Percentiles rank a stretch among this genome's conserved stretches.
Conservation (phyloP, 2,888 invertebrate species). For the Mythimna albipuncta region DNA sequence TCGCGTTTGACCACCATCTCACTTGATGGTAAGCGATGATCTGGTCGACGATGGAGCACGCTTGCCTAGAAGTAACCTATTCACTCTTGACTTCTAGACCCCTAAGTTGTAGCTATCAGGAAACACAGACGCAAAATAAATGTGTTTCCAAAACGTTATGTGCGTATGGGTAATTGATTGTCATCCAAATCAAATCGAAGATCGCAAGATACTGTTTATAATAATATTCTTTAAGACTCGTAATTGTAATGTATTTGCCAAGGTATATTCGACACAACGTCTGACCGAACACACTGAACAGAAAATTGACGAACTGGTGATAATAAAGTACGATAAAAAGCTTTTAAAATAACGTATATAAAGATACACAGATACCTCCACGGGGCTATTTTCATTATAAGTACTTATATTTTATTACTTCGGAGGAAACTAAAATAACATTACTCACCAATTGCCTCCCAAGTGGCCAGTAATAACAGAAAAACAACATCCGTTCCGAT, state of each 20-base stretch:
- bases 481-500: constrained; percentile 21
- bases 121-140: too few relatives aligned
- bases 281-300: background rate
- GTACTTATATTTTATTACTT: too few relatives aligned
- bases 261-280: too few relatives aligned
- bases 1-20: too few relatives aligned
- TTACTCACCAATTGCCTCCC: background rate
- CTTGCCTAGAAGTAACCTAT: too few relatives aligned
- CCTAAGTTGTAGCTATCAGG: too few relatives aligned
- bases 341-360: constrained; percentile 5
- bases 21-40: too few relatives aligned
- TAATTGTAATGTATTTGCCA: background rate
- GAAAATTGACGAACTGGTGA: background rate
- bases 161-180: background rate
- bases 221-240: too few relatives aligned
- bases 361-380: background rate
- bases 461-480: constrained; percentile 1
- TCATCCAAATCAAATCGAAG: background rate
- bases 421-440: background rate
- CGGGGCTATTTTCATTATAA: background rate
- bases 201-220: too few relatives aligned
- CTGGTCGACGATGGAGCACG: too few relatives aligned
- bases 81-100: too few relatives aligned
- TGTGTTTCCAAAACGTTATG: too few relatives aligned
- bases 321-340: background rate